phyloP scores from a whole-genome alignment of 2,113 vertebrate genomes.

The Opisthocomus hoazin region DNA sequence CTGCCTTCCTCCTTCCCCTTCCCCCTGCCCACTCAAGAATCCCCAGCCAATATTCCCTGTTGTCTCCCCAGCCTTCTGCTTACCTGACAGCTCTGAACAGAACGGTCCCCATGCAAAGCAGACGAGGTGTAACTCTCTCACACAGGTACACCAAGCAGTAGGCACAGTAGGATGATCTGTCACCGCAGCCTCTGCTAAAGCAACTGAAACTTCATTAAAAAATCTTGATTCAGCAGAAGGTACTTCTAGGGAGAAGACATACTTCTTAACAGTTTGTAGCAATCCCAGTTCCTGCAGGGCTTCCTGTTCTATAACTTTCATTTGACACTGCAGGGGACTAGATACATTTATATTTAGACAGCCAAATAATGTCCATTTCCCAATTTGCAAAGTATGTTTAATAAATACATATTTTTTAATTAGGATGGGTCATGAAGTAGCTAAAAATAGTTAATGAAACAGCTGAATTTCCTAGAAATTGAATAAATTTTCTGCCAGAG shows the following conservation, averaged over 20 bases:
- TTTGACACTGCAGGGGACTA: not conserved
- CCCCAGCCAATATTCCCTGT: not conserved
- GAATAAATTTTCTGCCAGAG: not conserved
- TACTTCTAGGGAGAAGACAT: not conserved
- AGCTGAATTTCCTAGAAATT: not conserved
- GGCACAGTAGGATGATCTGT: not conserved
- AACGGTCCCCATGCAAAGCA: constrained; percentile 15
- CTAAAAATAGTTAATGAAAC: not conserved
- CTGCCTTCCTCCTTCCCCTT: not conserved
- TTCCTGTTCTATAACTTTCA: not conserved
- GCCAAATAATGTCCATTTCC: not conserved
- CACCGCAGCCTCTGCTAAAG: not conserved
- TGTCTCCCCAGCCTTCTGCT: constrained; percentile 20
- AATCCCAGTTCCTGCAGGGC: not conserved
- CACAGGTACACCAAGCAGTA: not conserved
- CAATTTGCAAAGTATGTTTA: not conserved
- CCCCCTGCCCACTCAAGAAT: not conserved
- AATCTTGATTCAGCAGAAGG: not conserved
- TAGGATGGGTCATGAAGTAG: not conserved
- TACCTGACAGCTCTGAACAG: constrained; percentile 16
- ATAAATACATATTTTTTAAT: not conserved
- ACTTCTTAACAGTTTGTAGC: not conserved
- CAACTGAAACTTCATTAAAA: not conserved
- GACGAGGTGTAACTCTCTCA: not conserved
- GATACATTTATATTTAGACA: not conserved